Conservation (phyloP, 2,797 vertebrate genomes). For the Miopithecus talapoin region DNA sequence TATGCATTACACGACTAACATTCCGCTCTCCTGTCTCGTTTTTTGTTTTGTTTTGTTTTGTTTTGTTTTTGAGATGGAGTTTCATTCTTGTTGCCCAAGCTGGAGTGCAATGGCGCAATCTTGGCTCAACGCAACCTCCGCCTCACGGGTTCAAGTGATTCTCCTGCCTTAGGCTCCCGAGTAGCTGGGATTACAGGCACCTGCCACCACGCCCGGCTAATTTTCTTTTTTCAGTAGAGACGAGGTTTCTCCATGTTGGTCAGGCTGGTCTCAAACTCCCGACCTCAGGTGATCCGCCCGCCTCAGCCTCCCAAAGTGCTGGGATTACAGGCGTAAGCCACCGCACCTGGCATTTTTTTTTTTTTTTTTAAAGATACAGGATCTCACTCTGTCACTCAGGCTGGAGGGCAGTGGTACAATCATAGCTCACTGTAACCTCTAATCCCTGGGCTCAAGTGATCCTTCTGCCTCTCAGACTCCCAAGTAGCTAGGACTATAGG, state of each 20-base stretch:
- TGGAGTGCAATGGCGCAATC: neutral
- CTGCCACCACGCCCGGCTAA: neutral
- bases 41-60: neutral
- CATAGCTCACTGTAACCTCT: neutral
- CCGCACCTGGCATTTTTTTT: neutral
- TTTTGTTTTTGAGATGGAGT: neutral
- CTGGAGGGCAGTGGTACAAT: neutral
- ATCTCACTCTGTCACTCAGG: neutral
- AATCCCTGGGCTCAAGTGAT: neutral
- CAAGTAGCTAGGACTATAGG: neutral
- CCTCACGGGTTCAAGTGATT: neutral
- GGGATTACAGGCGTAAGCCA: neutral
- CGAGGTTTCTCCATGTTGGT: neutral
- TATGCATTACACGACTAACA: neutral
- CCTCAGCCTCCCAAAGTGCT: neutral
- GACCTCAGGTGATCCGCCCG: neutral
- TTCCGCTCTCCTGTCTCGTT: neutral
- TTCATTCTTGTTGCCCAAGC: neutral
- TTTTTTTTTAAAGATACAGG: neutral
- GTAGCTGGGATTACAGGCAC: neutral
- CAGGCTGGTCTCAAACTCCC: neutral
- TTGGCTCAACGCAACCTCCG: neutral
- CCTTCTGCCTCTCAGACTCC: neutral
- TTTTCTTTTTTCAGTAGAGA: neutral
- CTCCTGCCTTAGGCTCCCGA: neutral